phyloP scores from a whole-genome alignment of 2,888 invertebrate genomes.

The Hyppa rectilinea region DNA sequence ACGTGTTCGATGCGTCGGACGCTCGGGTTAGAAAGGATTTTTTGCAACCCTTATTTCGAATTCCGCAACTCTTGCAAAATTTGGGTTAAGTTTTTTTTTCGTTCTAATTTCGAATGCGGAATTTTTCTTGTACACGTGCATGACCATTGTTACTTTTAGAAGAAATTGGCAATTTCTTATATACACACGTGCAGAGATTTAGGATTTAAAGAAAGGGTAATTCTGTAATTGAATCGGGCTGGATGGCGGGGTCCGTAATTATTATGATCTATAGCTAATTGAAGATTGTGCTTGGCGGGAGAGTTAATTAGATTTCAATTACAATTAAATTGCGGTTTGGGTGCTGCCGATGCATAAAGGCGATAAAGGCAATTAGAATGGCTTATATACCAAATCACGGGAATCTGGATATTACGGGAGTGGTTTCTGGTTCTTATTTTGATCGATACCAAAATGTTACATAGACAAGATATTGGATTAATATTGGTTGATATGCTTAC shows the following conservation, averaged over 20 bases:
- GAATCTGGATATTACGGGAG: slow-evolving; percentile 61
- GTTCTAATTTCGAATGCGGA: slow-evolving; percentile 75
- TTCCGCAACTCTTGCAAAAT: slow-evolving; percentile 91
- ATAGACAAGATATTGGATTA: background rate
- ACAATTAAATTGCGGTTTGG: slow-evolving; percentile 79
- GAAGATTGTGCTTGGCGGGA: slow-evolving; percentile 72
- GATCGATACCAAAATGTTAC: background rate
- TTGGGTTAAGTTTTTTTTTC: slow-evolving; percentile 84
- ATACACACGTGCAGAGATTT: slow-evolving; percentile 73
- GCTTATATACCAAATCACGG: slow-evolving; percentile 71
- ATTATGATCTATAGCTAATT: slow-evolving; percentile 79
- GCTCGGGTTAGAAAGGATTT: slow-evolving; percentile 89
- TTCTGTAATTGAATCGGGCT: slow-evolving; percentile 61
- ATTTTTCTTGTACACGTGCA: slow-evolving; percentile 75
- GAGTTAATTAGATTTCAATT: slow-evolving; percentile 81
- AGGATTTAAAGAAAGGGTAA: slow-evolving; percentile 64
- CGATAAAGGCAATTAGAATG: slow-evolving; percentile 78
- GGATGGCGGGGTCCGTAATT: slow-evolving; percentile 63
- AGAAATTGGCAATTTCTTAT: slow-evolving; percentile 57
- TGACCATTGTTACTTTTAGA: slow-evolving; percentile 67
- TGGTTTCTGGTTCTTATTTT: slow-evolving; percentile 51
- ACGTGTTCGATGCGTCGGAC: slow-evolving; percentile 87
- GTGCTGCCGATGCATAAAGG: slow-evolving; percentile 68
- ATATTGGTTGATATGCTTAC: no score
- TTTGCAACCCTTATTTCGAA: slow-evolving; percentile 89